phyloP scores from a whole-genome alignment of 2,888 invertebrate species.

The Bellardia bayeri region DNA sequence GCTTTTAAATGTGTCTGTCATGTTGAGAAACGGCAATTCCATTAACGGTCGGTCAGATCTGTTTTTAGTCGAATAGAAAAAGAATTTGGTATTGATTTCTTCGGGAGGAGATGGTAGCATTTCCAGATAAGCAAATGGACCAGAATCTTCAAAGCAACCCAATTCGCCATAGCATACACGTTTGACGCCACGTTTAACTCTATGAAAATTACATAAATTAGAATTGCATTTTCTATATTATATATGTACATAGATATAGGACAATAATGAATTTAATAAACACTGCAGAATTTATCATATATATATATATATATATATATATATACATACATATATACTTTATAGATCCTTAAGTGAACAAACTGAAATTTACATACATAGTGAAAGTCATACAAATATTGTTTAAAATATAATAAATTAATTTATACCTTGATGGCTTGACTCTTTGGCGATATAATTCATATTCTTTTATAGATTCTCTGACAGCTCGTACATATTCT shows the following conservation, averaged over 20 bases:
- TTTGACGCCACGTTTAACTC: slow-evolving; percentile 91
- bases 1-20: slow-evolving; percentile 87
- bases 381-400: neutral
- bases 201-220: slow-evolving; percentile 78
- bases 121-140: slow-evolving; percentile 95
- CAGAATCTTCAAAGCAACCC: slow-evolving; percentile 96
- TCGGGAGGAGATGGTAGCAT: slow-evolving; percentile 94
- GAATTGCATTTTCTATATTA: no score
- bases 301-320: no score
- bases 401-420: neutral
- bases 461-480: slow-evolving; percentile 77
- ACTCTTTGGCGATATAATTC: slow-evolving; percentile 75
- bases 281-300: no score
- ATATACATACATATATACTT: no score
- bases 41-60: slow-evolving; percentile 88
- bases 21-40: slow-evolving; percentile 90
- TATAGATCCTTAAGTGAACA: neutral
- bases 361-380: neutral
- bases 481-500: slow-evolving; percentile 78
- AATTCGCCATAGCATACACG: slow-evolving; percentile 94
- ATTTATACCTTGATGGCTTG: slow-evolving; percentile 72
- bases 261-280: no score
- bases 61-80: slow-evolving; percentile 89
- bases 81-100: slow-evolving; percentile 93
- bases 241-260: no score